Conservation (phyloP, 2,888 invertebrate species). For the Vannuccia rotundouncinata region DNA sequence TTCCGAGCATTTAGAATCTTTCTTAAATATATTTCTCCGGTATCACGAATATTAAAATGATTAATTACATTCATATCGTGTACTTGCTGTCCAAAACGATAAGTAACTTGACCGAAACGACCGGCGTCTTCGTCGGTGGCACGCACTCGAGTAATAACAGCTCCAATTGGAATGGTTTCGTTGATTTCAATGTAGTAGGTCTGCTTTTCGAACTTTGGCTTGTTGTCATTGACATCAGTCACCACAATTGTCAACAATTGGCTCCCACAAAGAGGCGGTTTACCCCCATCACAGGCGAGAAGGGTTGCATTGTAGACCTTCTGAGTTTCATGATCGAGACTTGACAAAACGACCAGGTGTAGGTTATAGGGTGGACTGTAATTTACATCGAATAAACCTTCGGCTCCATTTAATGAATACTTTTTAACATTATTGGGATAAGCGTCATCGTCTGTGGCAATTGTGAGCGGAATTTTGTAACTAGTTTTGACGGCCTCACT, state of each 20-base stretch:
- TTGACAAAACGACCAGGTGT: constrained; percentile 14
- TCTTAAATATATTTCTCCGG: constrained; percentile 29
- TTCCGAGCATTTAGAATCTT: constrained; percentile 7
- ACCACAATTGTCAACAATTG: constrained; percentile 22
- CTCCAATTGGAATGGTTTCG: constrained; percentile 27
- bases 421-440: constrained; percentile 27
- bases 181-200: constrained; percentile 21
- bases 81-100: constrained; percentile 21
- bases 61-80: constrained; percentile 28
- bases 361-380: constrained; percentile 14
- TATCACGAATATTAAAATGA: constrained; percentile 30
- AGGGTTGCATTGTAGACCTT: constrained; percentile 20
- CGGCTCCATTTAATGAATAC: constrained; percentile 12
- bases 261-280: constrained; percentile 24
- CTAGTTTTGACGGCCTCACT: constrained; percentile 25
- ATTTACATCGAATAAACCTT: constrained; percentile 16
- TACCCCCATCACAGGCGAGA: constrained; percentile 32
- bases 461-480: background rate
- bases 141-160: constrained; percentile 25
- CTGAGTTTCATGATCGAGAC: constrained; percentile 28
- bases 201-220: constrained; percentile 15
- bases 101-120: constrained; percentile 25
- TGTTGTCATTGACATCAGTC: constrained; percentile 32
- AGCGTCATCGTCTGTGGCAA: constrained; percentile 32
- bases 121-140: constrained; percentile 32